Evolutionary conservation across 2,113 vertebrate genomes (phyloP).

Genomic region (Pomatorhinus ruficollis): DNA sequence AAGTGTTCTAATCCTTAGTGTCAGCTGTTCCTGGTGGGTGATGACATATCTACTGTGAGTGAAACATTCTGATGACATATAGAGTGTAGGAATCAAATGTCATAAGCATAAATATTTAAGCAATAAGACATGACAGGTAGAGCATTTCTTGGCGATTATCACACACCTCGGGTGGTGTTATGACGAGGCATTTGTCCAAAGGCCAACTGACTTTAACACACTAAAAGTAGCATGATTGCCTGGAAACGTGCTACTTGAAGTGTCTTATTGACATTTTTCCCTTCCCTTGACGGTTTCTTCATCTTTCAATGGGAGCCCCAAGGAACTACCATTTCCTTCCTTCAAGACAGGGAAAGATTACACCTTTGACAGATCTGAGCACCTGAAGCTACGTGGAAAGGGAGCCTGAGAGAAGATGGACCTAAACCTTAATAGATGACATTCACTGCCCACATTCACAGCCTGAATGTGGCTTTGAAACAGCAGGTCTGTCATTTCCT

Average conservation of each 20-base stretch:
- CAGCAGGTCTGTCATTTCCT: not conserved
- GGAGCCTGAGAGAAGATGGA: not conserved
- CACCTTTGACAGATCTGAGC: not conserved
- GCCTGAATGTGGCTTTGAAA: not conserved
- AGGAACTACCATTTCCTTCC: not conserved
- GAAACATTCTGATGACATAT: constrained; percentile 72
- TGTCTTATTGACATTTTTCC: constrained; percentile 30
- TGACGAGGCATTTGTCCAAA: constrained; percentile 64
- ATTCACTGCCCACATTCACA: not conserved
- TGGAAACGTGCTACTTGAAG: constrained; percentile 28
- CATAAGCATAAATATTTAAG: constrained; percentile 76
- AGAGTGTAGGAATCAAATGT: constrained; percentile 71
- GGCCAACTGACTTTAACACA: constrained; percentile 49
- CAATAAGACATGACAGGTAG: constrained; percentile 73
- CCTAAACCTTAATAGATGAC: not conserved
- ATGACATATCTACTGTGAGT: constrained; percentile 71
- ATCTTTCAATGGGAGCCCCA: not conserved
- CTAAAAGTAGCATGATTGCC: constrained; percentile 29
- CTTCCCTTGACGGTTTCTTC: constrained; percentile 8
- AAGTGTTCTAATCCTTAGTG: constrained; percentile 73
- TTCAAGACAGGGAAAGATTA: not conserved
- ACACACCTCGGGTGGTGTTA: constrained; percentile 67
- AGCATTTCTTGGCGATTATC: constrained; percentile 70
- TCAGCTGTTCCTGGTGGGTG: constrained; percentile 72
- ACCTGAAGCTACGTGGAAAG: not conserved